These are phyloP conservation scores for Proterorhinus semilunaris DNA, from an alignment of 2,113 vertebrate species.

Conservation along the genomic window DNA sequence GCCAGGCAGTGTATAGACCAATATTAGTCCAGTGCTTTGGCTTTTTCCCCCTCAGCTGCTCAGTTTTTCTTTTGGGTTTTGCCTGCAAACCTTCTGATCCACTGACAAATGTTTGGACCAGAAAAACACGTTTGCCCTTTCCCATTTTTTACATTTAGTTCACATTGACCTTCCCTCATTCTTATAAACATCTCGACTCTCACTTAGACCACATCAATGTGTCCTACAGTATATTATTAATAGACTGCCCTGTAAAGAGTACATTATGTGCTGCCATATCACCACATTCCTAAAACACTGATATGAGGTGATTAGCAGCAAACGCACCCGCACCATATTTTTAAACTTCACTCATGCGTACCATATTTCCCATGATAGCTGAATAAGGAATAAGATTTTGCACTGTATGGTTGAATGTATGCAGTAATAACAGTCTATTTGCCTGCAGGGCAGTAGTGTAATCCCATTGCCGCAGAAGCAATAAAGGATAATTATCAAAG, in stretches of 20 bases:
- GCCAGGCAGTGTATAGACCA: no score
- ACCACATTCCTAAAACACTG: constrained; percentile 7
- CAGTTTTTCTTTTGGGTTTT: no score
- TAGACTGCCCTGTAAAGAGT: background rate
- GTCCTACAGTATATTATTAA: background rate
- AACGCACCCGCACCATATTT: constrained; percentile 1
- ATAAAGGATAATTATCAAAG: constrained; percentile 35
- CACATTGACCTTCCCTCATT: background rate
- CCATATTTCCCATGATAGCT: constrained; percentile 23
- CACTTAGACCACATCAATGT: background rate
- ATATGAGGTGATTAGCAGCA: constrained; percentile 3
- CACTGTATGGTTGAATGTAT: constrained; percentile 14
- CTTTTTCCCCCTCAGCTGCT: no score
- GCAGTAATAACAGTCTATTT: constrained; percentile 16
- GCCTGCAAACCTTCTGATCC: no score
- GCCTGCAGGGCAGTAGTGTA: constrained; percentile 20
- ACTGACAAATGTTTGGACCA: no score
- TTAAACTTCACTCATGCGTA: background rate
- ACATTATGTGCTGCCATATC: constrained; percentile 7
- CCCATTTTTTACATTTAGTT: background rate
- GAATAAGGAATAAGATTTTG: background rate
- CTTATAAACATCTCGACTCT: background rate
- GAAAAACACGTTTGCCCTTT: no score
- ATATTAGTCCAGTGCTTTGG: no score
- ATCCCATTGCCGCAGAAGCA: constrained; percentile 23